Evolutionary conservation across 2,888 invertebrate species (phyloP).

Genomic region (Pediacus dermestoides): DNA sequence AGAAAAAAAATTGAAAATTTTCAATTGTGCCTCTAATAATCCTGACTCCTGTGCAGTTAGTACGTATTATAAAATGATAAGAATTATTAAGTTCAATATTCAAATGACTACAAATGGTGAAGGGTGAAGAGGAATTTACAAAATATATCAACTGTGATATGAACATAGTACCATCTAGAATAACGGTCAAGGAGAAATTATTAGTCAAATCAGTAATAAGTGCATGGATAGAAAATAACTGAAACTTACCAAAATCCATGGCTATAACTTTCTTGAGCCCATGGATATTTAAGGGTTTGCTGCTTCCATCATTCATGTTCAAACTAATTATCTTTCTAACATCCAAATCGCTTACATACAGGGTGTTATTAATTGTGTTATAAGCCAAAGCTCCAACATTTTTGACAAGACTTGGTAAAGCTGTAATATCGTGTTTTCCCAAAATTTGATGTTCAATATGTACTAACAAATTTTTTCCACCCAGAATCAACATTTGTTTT

Average conservation of each 20-base stretch:
- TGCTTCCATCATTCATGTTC: slow-evolving; percentile 39
- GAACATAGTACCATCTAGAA: too few relatives aligned
- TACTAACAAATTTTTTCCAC: slow-evolving; percentile 56
- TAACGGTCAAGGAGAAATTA: too few relatives aligned
- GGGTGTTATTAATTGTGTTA: slow-evolving; percentile 55
- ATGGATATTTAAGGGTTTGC: slow-evolving; percentile 42
- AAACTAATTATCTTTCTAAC: slow-evolving; percentile 50
- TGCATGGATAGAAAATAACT: background rate
- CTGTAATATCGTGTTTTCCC: slow-evolving; percentile 60
- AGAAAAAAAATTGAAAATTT: too few relatives aligned
- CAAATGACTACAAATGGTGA: too few relatives aligned
- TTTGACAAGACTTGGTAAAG: slow-evolving; percentile 45
- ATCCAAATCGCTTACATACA: slow-evolving; percentile 54
- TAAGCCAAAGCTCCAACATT: slow-evolving; percentile 66
- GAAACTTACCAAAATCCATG: slow-evolving; percentile 56
- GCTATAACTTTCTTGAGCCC: slow-evolving; percentile 54
- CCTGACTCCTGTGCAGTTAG: too few relatives aligned
- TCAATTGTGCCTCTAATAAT: too few relatives aligned
- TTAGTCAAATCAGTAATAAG: background rate
- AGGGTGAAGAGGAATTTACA: too few relatives aligned
- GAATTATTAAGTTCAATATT: too few relatives aligned
- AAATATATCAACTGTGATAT: too few relatives aligned
- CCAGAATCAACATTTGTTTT: slow-evolving; percentile 56
- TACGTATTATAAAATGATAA: too few relatives aligned
- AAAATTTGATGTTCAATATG: slow-evolving; percentile 63